A percentile compares a stretch with the other conserved stretches of the same genome.
phyloP scores from a whole-genome alignment of 2,113 vertebrate genomes.

The Zosterops borbonicus region DNA sequence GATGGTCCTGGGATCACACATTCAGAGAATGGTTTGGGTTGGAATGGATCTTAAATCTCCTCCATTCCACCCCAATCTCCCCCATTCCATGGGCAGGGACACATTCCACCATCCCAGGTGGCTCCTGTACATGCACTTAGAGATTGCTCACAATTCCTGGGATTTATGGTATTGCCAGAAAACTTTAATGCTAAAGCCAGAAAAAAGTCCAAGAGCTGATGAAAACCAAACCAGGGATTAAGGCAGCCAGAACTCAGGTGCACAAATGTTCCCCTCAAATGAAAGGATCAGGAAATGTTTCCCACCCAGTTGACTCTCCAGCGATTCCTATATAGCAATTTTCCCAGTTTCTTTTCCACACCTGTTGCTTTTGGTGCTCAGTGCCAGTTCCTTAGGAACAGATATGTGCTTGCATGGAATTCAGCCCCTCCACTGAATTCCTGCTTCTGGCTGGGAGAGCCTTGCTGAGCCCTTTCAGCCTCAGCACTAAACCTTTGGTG shows the following conservation, averaged over 20 bases:
- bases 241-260: background rate
- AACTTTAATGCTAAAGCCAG: background rate
- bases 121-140: rapidly evolving
- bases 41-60: background rate
- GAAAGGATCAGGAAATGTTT: background rate
- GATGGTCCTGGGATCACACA: background rate
- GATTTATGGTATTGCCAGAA: background rate
- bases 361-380: background rate
- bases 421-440: background rate
- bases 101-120: background rate
- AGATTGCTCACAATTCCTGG: background rate
- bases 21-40: background rate
- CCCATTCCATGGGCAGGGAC: background rate
- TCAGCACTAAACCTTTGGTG: rapidly evolving
- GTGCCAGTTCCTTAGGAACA: background rate
- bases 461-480: background rate
- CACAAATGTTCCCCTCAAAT: background rate
- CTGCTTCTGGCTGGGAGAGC: background rate
- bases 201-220: background rate
- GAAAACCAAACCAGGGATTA: background rate
- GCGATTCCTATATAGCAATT: background rate
- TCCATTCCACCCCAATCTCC: background rate
- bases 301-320: background rate
- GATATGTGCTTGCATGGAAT: background rate
- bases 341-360: background rate